Conservation (phyloP, 2,113 vertebrate genomes). For the Pardalotus punctatus region DNA sequence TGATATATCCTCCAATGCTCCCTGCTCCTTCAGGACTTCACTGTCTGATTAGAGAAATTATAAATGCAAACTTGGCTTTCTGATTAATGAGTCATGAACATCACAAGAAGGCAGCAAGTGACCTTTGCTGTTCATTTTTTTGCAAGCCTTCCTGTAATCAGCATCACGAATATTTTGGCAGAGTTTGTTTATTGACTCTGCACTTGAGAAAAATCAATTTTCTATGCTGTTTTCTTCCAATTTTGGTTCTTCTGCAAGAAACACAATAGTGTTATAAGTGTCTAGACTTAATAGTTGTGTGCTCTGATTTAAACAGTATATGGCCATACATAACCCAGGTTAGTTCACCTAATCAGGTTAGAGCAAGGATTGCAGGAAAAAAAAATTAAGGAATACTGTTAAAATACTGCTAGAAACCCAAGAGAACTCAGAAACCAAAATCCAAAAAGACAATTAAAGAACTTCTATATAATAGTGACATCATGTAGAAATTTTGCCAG, state of each 20-base stretch:
- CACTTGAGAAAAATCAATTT: neutral
- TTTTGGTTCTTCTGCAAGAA: neutral
- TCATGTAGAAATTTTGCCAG: neutral
- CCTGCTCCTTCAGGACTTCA: neutral
- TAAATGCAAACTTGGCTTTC: neutral
- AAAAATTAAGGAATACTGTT: neutral
- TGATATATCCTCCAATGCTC: neutral
- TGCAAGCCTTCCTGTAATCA: conserved; percentile 20
- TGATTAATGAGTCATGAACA: conserved; percentile 19
- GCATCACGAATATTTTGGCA: conserved; percentile 6
- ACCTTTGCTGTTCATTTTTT: neutral
- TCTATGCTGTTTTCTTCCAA: neutral
- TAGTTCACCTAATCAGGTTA: neutral
- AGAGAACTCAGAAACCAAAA: neutral
- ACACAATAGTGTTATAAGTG: neutral
- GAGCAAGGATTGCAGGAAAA: neutral
- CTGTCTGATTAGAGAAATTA: neutral
- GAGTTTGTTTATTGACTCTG: neutral
- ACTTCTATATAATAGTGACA: neutral
- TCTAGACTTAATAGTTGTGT: neutral
- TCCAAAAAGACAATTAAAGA: neutral
- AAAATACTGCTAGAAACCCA: neutral
- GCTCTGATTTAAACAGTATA: neutral
- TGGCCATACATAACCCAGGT: neutral
- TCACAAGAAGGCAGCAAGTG: neutral